phyloP scores from a whole-genome alignment of 1,140 invertebrate genomes.

The Danaus plexippus region DNA sequence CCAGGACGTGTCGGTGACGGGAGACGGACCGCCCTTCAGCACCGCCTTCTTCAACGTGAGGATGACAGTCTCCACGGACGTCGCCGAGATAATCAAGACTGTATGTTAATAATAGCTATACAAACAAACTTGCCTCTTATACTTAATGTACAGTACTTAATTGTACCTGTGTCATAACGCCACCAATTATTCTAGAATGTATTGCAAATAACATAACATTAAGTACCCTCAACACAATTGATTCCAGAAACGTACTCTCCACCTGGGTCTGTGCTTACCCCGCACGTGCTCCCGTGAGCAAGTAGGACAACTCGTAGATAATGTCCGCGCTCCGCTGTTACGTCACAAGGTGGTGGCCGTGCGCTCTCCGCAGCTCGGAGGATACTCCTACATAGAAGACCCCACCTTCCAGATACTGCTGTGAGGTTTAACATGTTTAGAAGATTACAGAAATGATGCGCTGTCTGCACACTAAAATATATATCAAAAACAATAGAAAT shows the following conservation, averaged over 20 bases:
- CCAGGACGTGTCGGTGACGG: conserved; percentile 54
- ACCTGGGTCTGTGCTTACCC: conserved; percentile 83
- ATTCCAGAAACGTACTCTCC: conserved; percentile 73
- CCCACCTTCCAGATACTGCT: conserved; percentile 79
- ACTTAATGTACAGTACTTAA: background rate
- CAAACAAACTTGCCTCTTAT: background rate
- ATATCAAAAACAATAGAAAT: no score
- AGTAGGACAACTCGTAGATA: conserved; percentile 73
- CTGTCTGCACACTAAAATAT: no score
- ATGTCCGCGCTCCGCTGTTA: conserved; percentile 67
- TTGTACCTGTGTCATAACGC: no score
- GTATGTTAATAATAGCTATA: conserved; percentile 25
- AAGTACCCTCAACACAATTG: background rate
- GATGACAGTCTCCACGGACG: conserved; percentile 39
- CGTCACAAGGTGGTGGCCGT: conserved; percentile 71
- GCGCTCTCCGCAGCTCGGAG: conserved; percentile 76
- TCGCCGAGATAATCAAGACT: conserved; percentile 46
- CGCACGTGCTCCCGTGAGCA: conserved; percentile 76
- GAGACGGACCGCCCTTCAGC: conserved; percentile 52
- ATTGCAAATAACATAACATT: no score
- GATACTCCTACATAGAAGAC: conserved; percentile 78
- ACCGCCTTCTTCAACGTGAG: conserved; percentile 60
- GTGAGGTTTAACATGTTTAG: conserved; percentile 69
- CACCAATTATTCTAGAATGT: no score
- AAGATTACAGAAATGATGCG: no score